Conservation (phyloP, 2,797 vertebrate species). For the Falco concolor region DNA sequence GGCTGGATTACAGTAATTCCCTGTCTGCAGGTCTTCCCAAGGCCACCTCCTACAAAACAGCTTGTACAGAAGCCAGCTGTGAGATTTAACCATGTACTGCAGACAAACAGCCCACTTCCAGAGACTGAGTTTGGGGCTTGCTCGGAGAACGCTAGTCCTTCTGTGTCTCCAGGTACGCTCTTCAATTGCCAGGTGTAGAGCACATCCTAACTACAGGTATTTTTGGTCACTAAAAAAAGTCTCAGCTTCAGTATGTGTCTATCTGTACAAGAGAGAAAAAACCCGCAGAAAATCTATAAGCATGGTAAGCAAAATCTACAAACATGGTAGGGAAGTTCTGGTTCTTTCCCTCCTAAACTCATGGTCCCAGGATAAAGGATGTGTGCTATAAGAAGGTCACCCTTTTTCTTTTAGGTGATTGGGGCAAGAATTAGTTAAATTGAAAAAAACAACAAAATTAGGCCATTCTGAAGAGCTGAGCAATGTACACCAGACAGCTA, state of each 20-base stretch:
- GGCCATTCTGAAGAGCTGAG: neutral
- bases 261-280: neutral
- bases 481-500: neutral
- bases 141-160: neutral
- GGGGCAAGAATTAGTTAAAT: neutral
- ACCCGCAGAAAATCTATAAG: neutral
- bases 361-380: neutral
- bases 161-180: neutral
- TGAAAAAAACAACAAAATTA: neutral
- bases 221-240: neutral
- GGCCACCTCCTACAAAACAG: neutral
- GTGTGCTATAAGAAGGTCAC: neutral
- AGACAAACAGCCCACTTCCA: neutral
- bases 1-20: conserved; percentile 42
- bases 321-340: neutral
- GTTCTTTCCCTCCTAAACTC: neutral
- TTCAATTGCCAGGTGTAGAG: neutral
- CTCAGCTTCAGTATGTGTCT: neutral
- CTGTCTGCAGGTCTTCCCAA: conserved; percentile 13
- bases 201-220: neutral
- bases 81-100: neutral
- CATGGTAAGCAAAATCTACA: neutral
- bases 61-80: neutral
- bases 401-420: neutral
- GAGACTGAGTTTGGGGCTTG: neutral